These are phyloP conservation scores for Chaunax sp. DNA, from an alignment of 2,797 vertebrate species.

Conservation along the genomic window DNA sequence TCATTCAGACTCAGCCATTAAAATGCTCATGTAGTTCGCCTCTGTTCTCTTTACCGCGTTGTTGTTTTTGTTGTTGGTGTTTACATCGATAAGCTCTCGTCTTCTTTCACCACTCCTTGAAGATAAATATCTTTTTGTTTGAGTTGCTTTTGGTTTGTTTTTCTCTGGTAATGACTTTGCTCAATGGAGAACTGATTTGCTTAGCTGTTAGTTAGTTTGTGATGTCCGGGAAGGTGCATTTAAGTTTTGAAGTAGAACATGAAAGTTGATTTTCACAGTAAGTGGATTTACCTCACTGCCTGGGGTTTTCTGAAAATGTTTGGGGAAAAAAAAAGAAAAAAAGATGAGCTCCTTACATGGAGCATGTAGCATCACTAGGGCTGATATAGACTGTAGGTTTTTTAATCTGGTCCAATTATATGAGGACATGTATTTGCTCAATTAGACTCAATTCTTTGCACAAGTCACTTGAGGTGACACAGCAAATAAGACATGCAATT, in stretches of 20 bases:
- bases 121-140: slow-evolving; percentile 20
- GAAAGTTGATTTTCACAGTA: slow-evolving; percentile 17
- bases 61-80: not conserved
- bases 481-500: no score
- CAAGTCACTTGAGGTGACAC: no score
- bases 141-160: slow-evolving; percentile 17
- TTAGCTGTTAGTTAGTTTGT: slow-evolving; percentile 18
- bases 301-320: slow-evolving; percentile 19
- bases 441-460: no score
- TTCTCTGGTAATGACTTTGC: slow-evolving; percentile 17
- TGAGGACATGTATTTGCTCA: no score
- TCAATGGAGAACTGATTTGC: slow-evolving; percentile 36
- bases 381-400: no score
- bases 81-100: not conserved
- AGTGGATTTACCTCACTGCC: slow-evolving; percentile 17
- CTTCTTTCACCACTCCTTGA: not conserved
- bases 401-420: no score
- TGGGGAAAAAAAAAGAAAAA: no score
- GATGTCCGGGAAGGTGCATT: slow-evolving; percentile 21
- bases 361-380: not conserved
- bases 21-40: slow-evolving; percentile 9
- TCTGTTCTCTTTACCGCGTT: not conserved
- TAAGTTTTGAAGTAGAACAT: slow-evolving; percentile 12
- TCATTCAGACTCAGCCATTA: slow-evolving; percentile 1
- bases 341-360: slow-evolving; percentile 11